Evolutionary conservation across 2,797 vertebrate genomes (phyloP), one percentile per base, ranked within the genome.

Genomic region (Antennarius maculatus): DNA sequence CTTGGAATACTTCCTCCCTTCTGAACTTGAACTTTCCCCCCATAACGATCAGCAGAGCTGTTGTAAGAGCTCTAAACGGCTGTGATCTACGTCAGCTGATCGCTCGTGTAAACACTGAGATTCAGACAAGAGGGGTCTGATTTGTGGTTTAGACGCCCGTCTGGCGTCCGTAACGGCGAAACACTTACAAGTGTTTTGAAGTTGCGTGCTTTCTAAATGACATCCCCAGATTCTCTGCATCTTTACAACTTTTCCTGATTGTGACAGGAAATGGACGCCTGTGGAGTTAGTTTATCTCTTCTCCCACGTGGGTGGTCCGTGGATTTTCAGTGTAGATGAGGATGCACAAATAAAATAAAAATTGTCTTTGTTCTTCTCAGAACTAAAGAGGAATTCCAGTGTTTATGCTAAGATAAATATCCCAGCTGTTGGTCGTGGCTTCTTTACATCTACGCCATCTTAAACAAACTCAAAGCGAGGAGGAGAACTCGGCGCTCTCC

Each of bases 1-100:
- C 23, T 23, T 23, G 1, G 23, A 59, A 14, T 51, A 0, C 28
- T 15, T 43, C 17, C 60, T 50, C 18, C 6, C 7, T 3, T 58
- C 49, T 74, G 12, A 65, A 51, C 60, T 54, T 27, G 53, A 72
- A 66, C 64, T 66, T 74, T 71, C 1, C 43, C 47, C 43, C 56
- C 2, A 3, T 47, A 50, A 55, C 54, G 23, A 49, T 66, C 68
- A 49, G 43, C 13, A 15, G 63, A 67, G 59, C 18, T 54, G 50
- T 59, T 74, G 15, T 12, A 65, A 61, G 39, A 52, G 18, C 13
- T 61, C 28, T 68, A 18, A 70, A 67, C 11, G 18, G 41, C 29
- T 59, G 45, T 4, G 0, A 54, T 47, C 63, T 54, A 48, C 8
- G 18, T 61, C 49, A 29, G 54, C 41, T n/a, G 52, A 71, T 58